Conservation (phyloP, 1,140 invertebrate genomes). For the Leptinotarsa defecta region DNA sequence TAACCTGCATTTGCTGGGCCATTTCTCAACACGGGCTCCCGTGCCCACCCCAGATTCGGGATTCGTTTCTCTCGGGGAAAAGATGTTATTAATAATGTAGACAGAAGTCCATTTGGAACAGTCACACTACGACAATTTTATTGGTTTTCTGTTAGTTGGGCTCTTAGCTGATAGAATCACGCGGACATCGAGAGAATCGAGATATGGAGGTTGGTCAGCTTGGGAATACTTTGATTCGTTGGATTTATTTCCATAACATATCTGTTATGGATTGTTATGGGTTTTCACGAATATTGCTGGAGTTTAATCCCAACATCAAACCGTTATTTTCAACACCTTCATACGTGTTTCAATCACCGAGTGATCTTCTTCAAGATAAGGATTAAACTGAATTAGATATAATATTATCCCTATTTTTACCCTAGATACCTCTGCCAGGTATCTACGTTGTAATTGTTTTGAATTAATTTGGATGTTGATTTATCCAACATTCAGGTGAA, state of each 20-base stretch:
- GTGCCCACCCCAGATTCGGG: slow-evolving; percentile 40
- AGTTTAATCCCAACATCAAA: no score
- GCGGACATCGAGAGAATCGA: slow-evolving; percentile 17
- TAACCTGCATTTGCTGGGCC: slow-evolving; percentile 44
- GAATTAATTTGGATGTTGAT: no score
- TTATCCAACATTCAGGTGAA: no score
- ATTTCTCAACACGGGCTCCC: slow-evolving; percentile 45
- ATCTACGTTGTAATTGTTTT: no score
- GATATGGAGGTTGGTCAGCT: neutral
- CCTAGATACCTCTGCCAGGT: no score
- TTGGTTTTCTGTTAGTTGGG: slow-evolving; percentile 34
- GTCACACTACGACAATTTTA: slow-evolving; percentile 41
- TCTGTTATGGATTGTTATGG: no score
- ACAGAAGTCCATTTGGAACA: slow-evolving; percentile 30
- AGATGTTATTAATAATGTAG: slow-evolving; percentile 48
- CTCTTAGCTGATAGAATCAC: slow-evolving; percentile 40
- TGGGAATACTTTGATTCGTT: slow-evolving; percentile 1
- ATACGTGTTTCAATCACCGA: no score
- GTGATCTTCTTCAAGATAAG: no score
- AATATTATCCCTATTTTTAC: no score
- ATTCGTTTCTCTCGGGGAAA: slow-evolving; percentile 34
- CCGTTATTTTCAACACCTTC: no score
- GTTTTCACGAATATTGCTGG: no score
- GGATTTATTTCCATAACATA: neutral
- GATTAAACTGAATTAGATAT: no score